phyloP scores from a whole-genome alignment of 2,797 vertebrate genomes.

The Synaphobranchus kaupii region DNA sequence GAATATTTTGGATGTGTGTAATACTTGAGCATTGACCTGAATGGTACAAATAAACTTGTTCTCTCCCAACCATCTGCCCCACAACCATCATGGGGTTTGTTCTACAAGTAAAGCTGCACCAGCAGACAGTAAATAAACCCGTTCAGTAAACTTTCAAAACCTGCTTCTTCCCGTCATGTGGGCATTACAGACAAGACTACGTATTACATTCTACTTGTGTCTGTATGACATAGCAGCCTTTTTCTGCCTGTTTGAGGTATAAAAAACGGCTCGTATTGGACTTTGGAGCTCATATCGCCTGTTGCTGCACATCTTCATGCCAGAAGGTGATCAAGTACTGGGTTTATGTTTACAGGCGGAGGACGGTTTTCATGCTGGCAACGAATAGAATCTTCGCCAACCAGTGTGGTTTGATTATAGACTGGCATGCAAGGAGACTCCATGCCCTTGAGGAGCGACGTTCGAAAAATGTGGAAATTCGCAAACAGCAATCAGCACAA shows the following conservation, averaged over 20 bases:
- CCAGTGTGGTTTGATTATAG: constrained; percentile 22
- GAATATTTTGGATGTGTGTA: neutral
- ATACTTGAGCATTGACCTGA: neutral
- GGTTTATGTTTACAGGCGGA: neutral
- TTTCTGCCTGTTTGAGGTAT: neutral
- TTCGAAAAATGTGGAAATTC: constrained; percentile 66
- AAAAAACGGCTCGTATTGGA: neutral
- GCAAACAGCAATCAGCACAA: constrained; percentile 80
- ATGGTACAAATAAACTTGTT: neutral
- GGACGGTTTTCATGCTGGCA: neutral
- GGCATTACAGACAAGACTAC: neutral
- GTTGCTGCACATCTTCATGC: constrained; percentile 1
- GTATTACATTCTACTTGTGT: neutral
- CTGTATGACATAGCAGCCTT: neutral
- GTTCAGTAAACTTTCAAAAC: neutral
- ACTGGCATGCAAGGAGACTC: constrained; percentile 14
- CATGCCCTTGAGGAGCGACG: constrained; percentile 65
- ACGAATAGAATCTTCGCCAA: neutral
- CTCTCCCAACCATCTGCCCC: neutral
- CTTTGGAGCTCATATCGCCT: neutral
- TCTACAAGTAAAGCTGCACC: neutral
- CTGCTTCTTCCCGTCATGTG: neutral
- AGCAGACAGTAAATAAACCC: neutral
- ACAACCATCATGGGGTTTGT: neutral
- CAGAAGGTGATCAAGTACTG: neutral